phyloP scores from a whole-genome alignment of 2,888 invertebrate species.

The Fabriciana adippe region DNA sequence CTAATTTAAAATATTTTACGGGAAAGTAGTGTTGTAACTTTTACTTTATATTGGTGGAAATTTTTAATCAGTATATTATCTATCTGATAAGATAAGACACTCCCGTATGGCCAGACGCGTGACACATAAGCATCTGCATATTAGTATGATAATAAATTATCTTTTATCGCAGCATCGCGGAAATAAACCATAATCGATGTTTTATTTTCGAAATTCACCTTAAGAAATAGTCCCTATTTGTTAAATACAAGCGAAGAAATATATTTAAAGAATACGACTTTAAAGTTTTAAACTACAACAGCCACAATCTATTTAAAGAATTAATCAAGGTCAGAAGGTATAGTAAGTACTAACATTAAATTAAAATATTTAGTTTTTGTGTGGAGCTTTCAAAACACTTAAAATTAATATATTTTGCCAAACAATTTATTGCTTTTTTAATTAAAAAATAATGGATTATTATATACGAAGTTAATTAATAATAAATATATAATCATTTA shows the following conservation, averaged over 20 bases:
- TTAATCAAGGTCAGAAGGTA: too few species aligned
- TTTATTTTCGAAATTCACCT: slow-evolving; percentile 25
- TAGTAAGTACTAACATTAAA: too few species aligned
- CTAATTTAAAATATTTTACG: slow-evolving; percentile 1
- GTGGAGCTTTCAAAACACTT: too few species aligned
- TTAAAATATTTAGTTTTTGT: too few species aligned
- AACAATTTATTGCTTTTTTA: too few species aligned
- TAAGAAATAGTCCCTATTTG: slow-evolving; percentile 5
- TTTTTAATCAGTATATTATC: slow-evolving; percentile 67
- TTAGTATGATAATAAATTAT: slow-evolving; percentile 54
- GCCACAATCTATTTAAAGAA: too few species aligned
- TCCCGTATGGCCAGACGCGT: slow-evolving; percentile 57
- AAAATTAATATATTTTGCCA: too few species aligned
- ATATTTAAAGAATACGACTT: background rate
- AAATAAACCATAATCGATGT: slow-evolving; percentile 48
- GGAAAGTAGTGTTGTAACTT: slow-evolving; percentile 50
- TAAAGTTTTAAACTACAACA: too few species aligned
- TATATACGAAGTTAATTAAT: too few species aligned
- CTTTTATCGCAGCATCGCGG: slow-evolving; percentile 51
- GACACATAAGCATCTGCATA: slow-evolving; percentile 59
- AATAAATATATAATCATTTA: too few species aligned
- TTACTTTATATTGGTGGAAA: slow-evolving; percentile 57
- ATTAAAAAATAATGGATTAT: too few species aligned
- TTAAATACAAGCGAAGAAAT: background rate
- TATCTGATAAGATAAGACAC: slow-evolving; percentile 73